These are phyloP conservation scores for Drosophila punjabiensis DNA, from an alignment of 1,140 invertebrate species.

Conservation along the genomic window DNA sequence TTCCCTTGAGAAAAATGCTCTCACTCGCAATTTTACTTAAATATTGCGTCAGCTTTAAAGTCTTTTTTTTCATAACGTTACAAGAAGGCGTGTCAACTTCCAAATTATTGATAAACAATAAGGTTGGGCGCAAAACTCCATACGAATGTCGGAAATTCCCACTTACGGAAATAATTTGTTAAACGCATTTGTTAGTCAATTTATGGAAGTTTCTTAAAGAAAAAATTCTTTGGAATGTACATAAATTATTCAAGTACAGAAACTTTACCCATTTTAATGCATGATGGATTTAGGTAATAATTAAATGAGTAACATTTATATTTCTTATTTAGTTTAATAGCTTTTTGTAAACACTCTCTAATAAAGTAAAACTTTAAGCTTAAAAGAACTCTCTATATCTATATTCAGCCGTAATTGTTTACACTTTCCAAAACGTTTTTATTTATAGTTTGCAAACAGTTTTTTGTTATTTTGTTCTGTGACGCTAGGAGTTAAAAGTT, in stretches of 20 bases:
- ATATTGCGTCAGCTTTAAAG: conserved; percentile 68
- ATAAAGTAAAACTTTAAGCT: neutral
- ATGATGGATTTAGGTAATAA: neutral
- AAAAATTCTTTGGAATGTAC: neutral
- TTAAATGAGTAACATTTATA: neutral
- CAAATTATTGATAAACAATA: conserved; percentile 31
- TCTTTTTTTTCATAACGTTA: conserved; percentile 25
- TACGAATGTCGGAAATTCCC: conserved; percentile 2
- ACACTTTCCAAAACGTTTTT: neutral
- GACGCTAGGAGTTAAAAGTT: neutral
- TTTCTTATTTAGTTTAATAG: neutral
- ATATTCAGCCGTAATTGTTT: neutral
- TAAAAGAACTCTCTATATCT: neutral
- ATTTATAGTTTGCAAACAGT: neutral
- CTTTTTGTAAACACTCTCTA: neutral
- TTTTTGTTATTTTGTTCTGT: neutral
- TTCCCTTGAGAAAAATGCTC: conserved; percentile 42
- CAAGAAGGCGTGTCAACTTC: conserved; percentile 39
- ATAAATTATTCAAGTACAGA: neutral
- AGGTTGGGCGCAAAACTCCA: conserved; percentile 11
- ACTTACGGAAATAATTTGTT: conserved; percentile 14
- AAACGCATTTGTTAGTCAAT: conserved; percentile 2
- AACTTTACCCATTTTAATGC: neutral
- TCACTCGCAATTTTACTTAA: conserved; percentile 44
- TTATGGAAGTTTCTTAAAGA: neutral